phyloP scores from a whole-genome alignment of 2,888 invertebrate species.

The Drosophila histrio region DNA sequence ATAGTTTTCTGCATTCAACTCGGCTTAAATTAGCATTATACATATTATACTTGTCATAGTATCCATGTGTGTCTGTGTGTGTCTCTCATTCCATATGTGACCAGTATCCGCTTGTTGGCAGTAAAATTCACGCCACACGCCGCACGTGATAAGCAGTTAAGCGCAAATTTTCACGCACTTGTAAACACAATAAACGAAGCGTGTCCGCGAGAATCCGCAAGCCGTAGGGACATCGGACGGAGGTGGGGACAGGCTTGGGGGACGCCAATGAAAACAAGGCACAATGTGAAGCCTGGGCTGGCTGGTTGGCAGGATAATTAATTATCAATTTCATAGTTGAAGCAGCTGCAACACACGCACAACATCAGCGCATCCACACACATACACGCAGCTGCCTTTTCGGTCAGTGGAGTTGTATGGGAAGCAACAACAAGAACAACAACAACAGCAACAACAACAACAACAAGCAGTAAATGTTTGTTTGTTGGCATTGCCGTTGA shows the following conservation, averaged over 20 bases:
- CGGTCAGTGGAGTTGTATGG: conserved; percentile 40
- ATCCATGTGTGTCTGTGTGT: conserved; percentile 6
- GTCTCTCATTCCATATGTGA: conserved; percentile 35
- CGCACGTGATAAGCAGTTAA: conserved; percentile 76
- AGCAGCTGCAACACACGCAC: conserved; percentile 31
- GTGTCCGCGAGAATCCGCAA: conserved; percentile 67
- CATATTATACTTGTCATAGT: conserved; percentile 19
- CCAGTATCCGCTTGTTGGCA: conserved; percentile 45
- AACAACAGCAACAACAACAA: conserved; percentile 24
- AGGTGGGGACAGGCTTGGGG: neutral
- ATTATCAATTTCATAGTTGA: conserved; percentile 75
- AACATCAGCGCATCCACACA: conserved; percentile 18
- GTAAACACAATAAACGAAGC: conserved; percentile 76
- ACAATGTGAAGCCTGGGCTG: conserved; percentile 16
- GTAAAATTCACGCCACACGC: conserved; percentile 69
- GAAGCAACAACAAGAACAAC: conserved; percentile 11
- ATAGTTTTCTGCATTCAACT: conserved; percentile 42
- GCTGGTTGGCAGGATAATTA: conserved; percentile 71
- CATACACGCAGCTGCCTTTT: conserved; percentile 31
- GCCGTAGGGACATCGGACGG: conserved; percentile 18
- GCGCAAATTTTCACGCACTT: conserved; percentile 79
- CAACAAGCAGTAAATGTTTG: conserved; percentile 28
- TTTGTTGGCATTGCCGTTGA: conserved; percentile 44
- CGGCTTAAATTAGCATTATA: conserved; percentile 55
- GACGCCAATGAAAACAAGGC: neutral